phyloP scores from a whole-genome alignment of 2,888 invertebrate genomes.

The Calliscelio sp. region DNA sequence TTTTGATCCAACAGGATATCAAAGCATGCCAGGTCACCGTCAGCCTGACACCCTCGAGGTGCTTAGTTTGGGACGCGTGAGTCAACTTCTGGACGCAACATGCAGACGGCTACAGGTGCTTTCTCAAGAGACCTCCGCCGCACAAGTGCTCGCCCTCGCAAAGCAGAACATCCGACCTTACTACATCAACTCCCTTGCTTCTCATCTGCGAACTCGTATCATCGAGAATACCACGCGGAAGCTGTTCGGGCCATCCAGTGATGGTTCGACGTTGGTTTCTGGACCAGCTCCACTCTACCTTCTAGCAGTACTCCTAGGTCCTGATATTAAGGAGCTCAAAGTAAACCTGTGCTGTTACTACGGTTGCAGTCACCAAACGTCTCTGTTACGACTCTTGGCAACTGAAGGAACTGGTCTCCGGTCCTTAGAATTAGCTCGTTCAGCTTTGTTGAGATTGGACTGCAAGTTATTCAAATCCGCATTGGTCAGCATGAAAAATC shows the following conservation, averaged over 20 bases:
- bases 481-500: constrained; percentile 82
- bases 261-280: constrained; percentile 83
- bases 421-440: constrained; percentile 84
- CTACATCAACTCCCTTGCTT: constrained; percentile 84
- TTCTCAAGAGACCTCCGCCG: constrained; percentile 84
- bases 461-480: constrained; percentile 84
- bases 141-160: constrained; percentile 83
- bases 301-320: constrained; percentile 84
- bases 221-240: constrained; percentile 84
- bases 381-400: constrained; percentile 84
- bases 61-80: constrained; percentile 84
- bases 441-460: constrained; percentile 84
- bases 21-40: constrained; percentile 84
- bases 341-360: constrained; percentile 86
- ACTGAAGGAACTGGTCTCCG: constrained; percentile 84
- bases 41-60: constrained; percentile 84
- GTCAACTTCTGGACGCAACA: constrained; percentile 84
- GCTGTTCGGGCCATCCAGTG: constrained; percentile 83
- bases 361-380: constrained; percentile 86
- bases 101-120: constrained; percentile 85
- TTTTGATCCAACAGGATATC: constrained; percentile 77
- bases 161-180: constrained; percentile 84
- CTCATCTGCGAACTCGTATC: constrained; percentile 83
- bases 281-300: constrained; percentile 85
- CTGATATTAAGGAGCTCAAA: constrained; percentile 84